Evolutionary conservation across 1,140 invertebrate genomes (phyloP).

Genomic region (Aleiodes sp.): DNA sequence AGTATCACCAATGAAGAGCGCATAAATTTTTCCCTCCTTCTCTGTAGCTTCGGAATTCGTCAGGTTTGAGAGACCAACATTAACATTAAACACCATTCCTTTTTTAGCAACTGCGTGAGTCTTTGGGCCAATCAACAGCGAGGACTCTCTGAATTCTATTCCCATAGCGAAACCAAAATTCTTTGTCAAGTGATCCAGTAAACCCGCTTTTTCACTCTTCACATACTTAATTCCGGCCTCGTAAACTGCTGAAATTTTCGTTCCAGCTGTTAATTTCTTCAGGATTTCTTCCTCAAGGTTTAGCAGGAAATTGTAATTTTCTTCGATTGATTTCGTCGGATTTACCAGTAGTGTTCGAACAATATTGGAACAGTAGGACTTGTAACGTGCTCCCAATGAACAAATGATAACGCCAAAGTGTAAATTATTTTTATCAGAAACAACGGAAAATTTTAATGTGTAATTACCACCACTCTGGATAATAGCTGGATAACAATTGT

Average conservation of each 20-base stretch:
- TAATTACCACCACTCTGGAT: conserved; percentile 98
- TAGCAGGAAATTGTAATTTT: conserved; percentile 93
- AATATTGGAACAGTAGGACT: conserved; percentile 98
- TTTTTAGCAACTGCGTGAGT: conserved; percentile 83
- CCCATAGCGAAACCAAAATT: conserved; percentile 96
- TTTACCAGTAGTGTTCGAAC: conserved; percentile 95
- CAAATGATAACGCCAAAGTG: conserved; percentile 98
- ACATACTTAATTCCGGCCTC: conserved; percentile 83
- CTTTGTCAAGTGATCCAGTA: conserved; percentile 94
- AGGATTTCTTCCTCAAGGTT: conserved; percentile 93
- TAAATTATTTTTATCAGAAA: conserved; percentile 91
- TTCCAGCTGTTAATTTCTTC: conserved; percentile 83
- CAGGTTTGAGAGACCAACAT: conserved; percentile 92
- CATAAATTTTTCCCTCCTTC: conserved; percentile 89
- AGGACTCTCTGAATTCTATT: conserved; percentile 97
- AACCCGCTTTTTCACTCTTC: conserved; percentile 86
- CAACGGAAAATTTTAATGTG: conserved; percentile 95
- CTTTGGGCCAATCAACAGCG: conserved; percentile 91
- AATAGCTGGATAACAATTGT: conserved; percentile 98
- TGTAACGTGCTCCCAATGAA: conserved; percentile 93
- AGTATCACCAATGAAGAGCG: conserved; percentile 96
- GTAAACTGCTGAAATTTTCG: conserved; percentile 90
- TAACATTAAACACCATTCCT: conserved; percentile 97
- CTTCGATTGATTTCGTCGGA: conserved; percentile 81
- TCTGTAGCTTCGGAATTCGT: conserved; percentile 85